Conservation (phyloP, 2,888 invertebrate species). For the Lithophane semibrunnea region DNA sequence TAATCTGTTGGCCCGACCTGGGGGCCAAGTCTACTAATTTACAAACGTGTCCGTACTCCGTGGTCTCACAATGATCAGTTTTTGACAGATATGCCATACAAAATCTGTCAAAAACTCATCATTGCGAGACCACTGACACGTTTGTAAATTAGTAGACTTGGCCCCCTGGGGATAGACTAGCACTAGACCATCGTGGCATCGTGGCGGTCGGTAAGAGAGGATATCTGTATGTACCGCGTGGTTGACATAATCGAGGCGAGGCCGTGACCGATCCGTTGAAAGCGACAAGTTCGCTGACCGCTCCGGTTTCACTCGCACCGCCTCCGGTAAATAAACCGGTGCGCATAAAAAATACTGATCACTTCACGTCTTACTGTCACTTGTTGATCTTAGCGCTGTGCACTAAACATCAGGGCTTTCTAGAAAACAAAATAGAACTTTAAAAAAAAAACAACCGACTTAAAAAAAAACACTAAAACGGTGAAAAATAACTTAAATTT, state of each 20-base stretch:
- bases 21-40: too few species aligned
- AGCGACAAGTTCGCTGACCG: conserved; percentile 49
- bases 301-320: conserved; percentile 11
- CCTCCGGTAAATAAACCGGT: not conserved
- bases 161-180: not conserved
- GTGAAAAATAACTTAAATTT: too few species aligned
- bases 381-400: not conserved
- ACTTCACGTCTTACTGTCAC: conserved; percentile 2
- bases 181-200: too few species aligned
- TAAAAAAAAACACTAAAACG: too few species aligned
- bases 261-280: conserved; percentile 45
- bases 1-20: not conserved
- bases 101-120: too few species aligned
- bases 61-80: too few species aligned
- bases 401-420: not conserved
- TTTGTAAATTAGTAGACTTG: too few species aligned
- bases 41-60: too few species aligned
- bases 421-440: not conserved
- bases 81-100: too few species aligned
- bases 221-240: not conserved
- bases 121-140: too few species aligned
- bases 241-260: conserved; percentile 21
- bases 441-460: too few species aligned
- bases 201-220: not conserved
- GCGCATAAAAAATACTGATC: conserved; percentile 5